Evolutionary conservation across 2,888 invertebrate genomes (phyloP).

Genomic region (Heliothis peltigera): DNA sequence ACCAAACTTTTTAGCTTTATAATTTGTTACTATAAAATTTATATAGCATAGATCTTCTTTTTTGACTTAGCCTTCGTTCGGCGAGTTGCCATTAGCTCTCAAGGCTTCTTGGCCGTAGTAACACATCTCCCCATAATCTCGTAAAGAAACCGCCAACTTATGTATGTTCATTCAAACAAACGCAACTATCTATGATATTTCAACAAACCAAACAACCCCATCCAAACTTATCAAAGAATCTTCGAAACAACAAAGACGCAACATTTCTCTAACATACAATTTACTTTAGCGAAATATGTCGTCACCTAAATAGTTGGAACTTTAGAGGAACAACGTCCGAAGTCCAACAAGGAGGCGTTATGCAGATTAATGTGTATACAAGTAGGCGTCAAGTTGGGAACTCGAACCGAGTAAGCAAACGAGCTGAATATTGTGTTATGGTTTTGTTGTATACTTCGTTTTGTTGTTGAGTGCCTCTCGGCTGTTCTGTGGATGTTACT

Average conservation of each 20-base stretch:
- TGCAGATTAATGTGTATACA: constrained; percentile 75
- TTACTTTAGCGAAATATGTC: constrained; percentile 39
- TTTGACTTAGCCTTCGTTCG: too few relatives aligned
- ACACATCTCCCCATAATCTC: not conserved
- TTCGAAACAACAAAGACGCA: constrained; percentile 24
- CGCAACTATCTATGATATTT: not conserved
- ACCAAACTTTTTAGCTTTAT: too few relatives aligned
- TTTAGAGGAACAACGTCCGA: constrained; percentile 49
- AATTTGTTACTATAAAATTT: too few relatives aligned
- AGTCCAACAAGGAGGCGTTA: constrained; percentile 68
- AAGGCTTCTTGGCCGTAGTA: too few relatives aligned
- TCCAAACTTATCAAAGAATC: constrained; percentile 38
- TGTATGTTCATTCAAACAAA: not conserved
- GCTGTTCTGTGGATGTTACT: not conserved
- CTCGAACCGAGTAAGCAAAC: constrained; percentile 47
- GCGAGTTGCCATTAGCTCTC: too few relatives aligned
- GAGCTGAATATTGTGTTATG: constrained; percentile 44
- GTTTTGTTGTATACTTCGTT: constrained; percentile 32
- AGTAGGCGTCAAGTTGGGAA: constrained; percentile 58
- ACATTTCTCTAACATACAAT: constrained; percentile 33
- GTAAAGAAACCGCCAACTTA: not conserved
- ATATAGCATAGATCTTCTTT: too few relatives aligned
- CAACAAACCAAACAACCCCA: constrained; percentile 7
- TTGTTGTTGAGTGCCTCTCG: constrained; percentile 14
- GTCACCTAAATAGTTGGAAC: constrained; percentile 46